Base-by-base conservation (phyloP, 2,797 vertebrate species). In the Acropternis orthonyx region DNA sequence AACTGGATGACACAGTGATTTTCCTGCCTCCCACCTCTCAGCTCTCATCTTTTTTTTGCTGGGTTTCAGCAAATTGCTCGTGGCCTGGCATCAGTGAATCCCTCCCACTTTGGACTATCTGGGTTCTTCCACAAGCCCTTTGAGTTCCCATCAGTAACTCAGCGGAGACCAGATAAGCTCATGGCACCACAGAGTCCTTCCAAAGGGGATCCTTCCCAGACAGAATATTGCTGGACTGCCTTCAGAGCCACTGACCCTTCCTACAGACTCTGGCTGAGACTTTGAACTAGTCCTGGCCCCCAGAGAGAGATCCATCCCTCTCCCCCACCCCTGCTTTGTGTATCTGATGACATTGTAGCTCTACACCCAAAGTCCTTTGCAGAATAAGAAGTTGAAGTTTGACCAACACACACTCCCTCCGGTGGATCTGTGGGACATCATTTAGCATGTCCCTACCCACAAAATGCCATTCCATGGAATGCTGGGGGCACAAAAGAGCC, bases 1-100 rank as follows among this genome's bases (percentile, higher is more conserved):
- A 86, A 11, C 82, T 93, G 89, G 73, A 46, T 12, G 37, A 71
- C 84, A 39, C 83, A 76, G 73, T 61, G 91, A 71, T 95, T 97
- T 90, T 76, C 76, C 81, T 88, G 66, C 79, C 68, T 78, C 81
- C 76, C 79, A 46, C 52, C 56, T 67, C 71, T 39, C 59, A 21
- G 0, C 72, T 82, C 87, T 92, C 87, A 24, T 85, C 54, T 85
- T 41, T 41, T 67, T 75, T 88, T 58, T 66, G 39, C 54, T 44
- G 78, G 73, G 41, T 77, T 83, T 76, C 63, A 73, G 73, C 16
- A 10, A 75, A 81, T 73, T n/a, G 55, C 69, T 81, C 66, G 55
- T 61, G 65, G 82, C 79, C 69, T 68, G 84, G 34, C 46, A 43
- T 43, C 61, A 6, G 46, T 28, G 62, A 78, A 41, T 86, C 87